Evolutionary conservation across 1,140 invertebrate genomes (phyloP), one percentile per base, ranked within the genome.

Genomic region (Atta colombica): DNA sequence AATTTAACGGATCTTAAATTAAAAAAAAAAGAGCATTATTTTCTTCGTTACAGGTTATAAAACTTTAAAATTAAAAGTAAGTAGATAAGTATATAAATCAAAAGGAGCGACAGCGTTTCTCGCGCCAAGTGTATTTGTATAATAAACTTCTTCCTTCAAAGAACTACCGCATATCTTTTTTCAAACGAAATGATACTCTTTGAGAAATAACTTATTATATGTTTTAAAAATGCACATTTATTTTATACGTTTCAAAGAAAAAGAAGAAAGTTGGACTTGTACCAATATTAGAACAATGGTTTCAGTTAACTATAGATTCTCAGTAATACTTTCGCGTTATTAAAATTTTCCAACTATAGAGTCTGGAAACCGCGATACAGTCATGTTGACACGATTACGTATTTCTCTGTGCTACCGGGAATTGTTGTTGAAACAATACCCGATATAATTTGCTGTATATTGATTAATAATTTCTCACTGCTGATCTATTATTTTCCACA

Each of bases 51-150:
- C 8, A 10, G 31, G 39, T 81, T 81, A 69, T 69, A 49, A 68
- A n/a, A n/a, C 39, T 81, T 81, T 71, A 71, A 68, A 69, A 80
- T 80, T 80, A 80, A 81, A 58, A 81, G 77, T 28, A 69, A 49
- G 16, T 31, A n/a, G 49, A 58, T 7, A 28, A 18, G 16, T 39
- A 25, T 21, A 55, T 69, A 81, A 81, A 81, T 71, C 49, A 81
- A 81, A 69, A 35, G 65, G 31, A 69, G 16, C 28, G 16, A 25
- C 18, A 18, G 21, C 77, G 68, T 71, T 14, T 53, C 65, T n/a
- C 65, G 49, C 77, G 31, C 14, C 65, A 55, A 81, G 28, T 69
- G 16, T 69, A 81, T 69, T 81, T 81, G 65, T 81, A 58, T 71
- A 81, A 81, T 39, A 81, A 81, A 71, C 66, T 39, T 55, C n/a